Conservation (phyloP, 1,140 invertebrate species). For the Pogonognathellus flavescens region DNA sequence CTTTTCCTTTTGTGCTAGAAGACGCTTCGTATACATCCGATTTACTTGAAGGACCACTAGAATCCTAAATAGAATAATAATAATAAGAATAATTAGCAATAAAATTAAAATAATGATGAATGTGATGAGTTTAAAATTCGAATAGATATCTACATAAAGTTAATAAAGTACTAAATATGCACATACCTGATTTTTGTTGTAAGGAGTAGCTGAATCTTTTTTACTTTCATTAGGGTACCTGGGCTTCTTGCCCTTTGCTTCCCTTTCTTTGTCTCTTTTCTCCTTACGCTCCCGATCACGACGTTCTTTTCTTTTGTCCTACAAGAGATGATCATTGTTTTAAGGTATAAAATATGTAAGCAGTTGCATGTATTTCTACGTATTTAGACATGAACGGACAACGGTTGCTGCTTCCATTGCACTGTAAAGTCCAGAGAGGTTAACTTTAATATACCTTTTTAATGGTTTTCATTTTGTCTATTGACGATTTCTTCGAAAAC, state of each 20-base stretch:
- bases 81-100: not conserved
- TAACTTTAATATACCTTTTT: constrained; percentile 36
- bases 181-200: not conserved
- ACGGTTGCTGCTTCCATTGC: too few relatives aligned
- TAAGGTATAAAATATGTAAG: too few relatives aligned
- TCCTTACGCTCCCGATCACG: constrained; percentile 36
- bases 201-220: not conserved
- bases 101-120: too few relatives aligned
- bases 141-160: not conserved
- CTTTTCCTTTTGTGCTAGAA: not conserved
- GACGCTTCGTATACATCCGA: not conserved
- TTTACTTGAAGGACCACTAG: not conserved
- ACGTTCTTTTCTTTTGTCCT: constrained; percentile 45
- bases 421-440: too few relatives aligned
- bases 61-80: not conserved
- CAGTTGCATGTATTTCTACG: too few relatives aligned
- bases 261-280: constrained; percentile 56
- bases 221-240: not conserved
- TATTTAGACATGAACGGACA: too few relatives aligned
- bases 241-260: constrained; percentile 31
- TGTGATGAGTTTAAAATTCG: too few relatives aligned
- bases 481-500: constrained; percentile 9
- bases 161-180: not conserved
- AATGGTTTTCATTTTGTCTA: constrained; percentile 30
- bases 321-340: too few relatives aligned